These are phyloP conservation scores for Actenoides hombroni DNA, from an alignment of 2,113 vertebrate species.

Conservation along the genomic window DNA sequence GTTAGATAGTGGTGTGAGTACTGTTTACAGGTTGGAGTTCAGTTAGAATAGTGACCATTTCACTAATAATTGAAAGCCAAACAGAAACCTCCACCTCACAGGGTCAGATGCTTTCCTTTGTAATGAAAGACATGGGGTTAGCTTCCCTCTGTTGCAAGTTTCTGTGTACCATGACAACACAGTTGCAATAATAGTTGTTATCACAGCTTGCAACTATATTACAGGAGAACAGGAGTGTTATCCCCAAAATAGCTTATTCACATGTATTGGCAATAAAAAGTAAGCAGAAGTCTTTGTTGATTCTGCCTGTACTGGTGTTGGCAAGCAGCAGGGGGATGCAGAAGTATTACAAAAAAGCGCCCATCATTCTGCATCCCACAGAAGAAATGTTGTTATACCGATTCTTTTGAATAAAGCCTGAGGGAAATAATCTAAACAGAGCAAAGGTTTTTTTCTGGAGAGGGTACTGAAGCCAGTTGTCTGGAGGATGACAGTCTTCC, in stretches of 20 bases:
- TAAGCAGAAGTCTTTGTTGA: not conserved
- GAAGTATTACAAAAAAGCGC: not conserved
- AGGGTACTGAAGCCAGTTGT: not conserved
- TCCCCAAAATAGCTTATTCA: not conserved
- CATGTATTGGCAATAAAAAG: not conserved
- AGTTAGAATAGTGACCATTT: not conserved
- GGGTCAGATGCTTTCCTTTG: not conserved
- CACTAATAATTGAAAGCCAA: not conserved
- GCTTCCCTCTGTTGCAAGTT: not conserved
- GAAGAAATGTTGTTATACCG: not conserved
- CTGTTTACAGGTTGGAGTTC: not conserved
- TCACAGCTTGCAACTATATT: not conserved
- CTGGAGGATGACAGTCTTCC: not conserved
- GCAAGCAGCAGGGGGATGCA: not conserved
- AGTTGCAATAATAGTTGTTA: not conserved
- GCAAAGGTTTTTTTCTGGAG: not conserved
- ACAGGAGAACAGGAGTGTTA: not conserved
- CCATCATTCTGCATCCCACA: not conserved
- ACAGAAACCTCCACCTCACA: not conserved
- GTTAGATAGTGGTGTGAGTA: not conserved
- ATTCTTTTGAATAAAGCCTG: not conserved
- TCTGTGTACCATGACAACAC: not conserved
- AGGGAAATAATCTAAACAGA: not conserved
- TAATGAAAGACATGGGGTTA: not conserved
- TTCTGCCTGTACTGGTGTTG: not conserved